Conservation (phyloP, 2,888 invertebrate genomes). For the Eupithecia inturbata region DNA sequence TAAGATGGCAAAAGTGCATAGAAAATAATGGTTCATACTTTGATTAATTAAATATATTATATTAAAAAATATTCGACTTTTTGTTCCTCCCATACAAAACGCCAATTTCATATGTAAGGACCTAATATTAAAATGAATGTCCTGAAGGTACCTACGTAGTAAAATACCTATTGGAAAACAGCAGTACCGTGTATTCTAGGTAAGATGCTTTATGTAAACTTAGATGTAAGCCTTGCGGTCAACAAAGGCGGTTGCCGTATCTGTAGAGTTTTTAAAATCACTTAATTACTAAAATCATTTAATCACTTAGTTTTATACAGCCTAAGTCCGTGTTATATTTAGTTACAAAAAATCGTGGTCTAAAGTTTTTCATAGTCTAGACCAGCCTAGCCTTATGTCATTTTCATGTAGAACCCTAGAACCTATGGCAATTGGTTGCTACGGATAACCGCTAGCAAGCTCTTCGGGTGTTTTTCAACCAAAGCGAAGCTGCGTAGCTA, state of each 20-base stretch:
- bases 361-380: background rate
- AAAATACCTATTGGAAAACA: background rate
- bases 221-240: background rate
- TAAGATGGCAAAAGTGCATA: too few relatives aligned
- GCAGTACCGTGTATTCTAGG: background rate
- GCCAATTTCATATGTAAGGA: too few relatives aligned
- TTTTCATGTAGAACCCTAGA: background rate
- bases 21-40: too few relatives aligned
- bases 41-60: too few relatives aligned
- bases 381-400: background rate
- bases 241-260: background rate
- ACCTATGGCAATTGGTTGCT: background rate
- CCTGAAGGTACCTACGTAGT: background rate
- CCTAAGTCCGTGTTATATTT: background rate
- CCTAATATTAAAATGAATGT: too few relatives aligned
- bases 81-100: too few relatives aligned
- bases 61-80: too few relatives aligned
- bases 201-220: background rate
- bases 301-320: background rate
- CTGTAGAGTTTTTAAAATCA: too few relatives aligned
- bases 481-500: too few relatives aligned
- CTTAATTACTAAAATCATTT: too few relatives aligned
- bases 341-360: background rate
- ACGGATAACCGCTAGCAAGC: background rate
- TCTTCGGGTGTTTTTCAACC: too few relatives aligned